Percentiles rank a stretch among this genome's conserved stretches.
Conservation (phyloP, 2,113 vertebrate species). For the Forbesichthys papilliferus region DNA sequence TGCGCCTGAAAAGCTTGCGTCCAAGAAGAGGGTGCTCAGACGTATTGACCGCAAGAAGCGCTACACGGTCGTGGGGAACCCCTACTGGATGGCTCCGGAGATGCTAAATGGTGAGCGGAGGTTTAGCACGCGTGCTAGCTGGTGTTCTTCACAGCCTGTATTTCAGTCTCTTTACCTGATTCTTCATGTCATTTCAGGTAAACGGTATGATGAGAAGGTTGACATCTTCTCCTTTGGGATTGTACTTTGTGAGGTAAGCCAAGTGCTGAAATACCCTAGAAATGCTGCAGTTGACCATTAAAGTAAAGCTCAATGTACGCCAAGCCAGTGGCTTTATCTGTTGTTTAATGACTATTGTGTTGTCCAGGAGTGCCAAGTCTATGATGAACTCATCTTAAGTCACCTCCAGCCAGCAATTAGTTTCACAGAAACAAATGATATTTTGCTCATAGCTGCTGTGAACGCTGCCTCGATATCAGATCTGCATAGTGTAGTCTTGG, state of each 20-base stretch:
- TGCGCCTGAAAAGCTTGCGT: conserved; percentile 80
- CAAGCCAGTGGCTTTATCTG: not conserved
- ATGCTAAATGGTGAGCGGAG: conserved; percentile 91
- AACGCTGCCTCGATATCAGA: too few relatives aligned
- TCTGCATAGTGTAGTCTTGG: too few relatives aligned
- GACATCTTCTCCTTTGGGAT: conserved; percentile 98
- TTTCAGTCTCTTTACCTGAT: not conserved
- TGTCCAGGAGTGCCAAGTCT: not conserved
- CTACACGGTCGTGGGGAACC: conserved; percentile 96
- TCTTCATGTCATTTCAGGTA: conserved; percentile 77
- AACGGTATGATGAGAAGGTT: conserved; percentile 96
- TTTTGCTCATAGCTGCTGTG: not conserved
- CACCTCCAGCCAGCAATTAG: too few relatives aligned
- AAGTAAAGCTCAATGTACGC: not conserved
- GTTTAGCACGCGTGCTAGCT: not conserved
- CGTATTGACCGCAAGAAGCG: conserved; percentile 91
- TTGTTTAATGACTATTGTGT: not conserved
- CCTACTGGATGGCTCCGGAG: conserved; percentile 98
- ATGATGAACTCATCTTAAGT: too few relatives aligned
- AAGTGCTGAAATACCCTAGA: not conserved
- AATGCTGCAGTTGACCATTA: not conserved
- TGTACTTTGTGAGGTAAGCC: conserved; percentile 92
- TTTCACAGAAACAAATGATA: not conserved
- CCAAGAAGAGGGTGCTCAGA: conserved; percentile 86
- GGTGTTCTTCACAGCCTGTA: not conserved